Evolutionary conservation across 2,113 vertebrate species (phyloP), one percentile per base, ranked within the genome.

Genomic region (Ptilonorhynchus violaceus): DNA sequence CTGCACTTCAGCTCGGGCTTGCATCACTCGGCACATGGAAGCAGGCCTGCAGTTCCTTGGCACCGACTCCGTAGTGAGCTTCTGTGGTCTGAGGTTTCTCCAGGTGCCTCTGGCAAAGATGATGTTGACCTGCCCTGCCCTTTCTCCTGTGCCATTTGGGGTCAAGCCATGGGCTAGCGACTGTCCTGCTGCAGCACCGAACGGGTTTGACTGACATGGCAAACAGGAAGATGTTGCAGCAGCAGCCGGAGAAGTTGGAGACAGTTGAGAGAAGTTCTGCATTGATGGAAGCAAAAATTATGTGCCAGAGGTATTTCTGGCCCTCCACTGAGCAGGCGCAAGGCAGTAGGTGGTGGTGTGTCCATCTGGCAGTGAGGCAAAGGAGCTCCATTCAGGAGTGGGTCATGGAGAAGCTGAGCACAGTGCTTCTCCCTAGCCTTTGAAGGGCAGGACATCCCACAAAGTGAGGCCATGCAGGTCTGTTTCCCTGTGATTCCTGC

Each of bases 221-320:
- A 35, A 30, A 4, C 1, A 1, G 4, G 28, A 70, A 42, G 23
- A 15, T 41, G 10, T 39, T 72, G n/a, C 3, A 10, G 66, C 42
- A 46, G 74, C 25, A 46, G 55, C 33, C 62, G 33, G 50, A 46
- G 84, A 46, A 69, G 20, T 5, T 39, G 23, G 5, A 50, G 46
- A 42, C 10, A 33, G 7, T 8, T 55, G 30, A 69, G 25, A 21
- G 74, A 53, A 85, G 25, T 42, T 74, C 22, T 62, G 8, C 24
- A 5, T 24, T 13, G 15, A 8, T 30, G 37, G 31, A 33, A 68
- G 44, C n/a, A 62, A 47, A 53, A 70, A 11, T 11, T 39, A 39
- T 0, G 0, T 44, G 35, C 6, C 0, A 0, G 15, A 3, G 2
- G 2, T 58, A 3, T 58, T 60, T 53, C 27, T 46, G 50, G 37